Base-by-base conservation (phyloP, 2,888 invertebrate genomes). In the Macaria liturata region DNA sequence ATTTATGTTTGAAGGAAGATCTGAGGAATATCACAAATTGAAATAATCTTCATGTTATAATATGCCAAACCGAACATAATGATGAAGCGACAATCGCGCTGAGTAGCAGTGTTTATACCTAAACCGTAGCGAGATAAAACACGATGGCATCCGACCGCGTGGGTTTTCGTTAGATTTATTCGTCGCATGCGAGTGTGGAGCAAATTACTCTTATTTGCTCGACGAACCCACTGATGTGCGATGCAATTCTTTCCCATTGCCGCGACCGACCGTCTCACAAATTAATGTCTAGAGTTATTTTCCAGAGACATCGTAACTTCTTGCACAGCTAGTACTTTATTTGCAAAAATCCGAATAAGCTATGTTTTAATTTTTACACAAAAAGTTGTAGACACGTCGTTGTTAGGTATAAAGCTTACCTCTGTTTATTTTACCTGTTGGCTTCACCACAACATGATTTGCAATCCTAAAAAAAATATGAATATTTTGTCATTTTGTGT, bases 201-300 rank as follows among this genome's bases (percentile, higher is more conserved):
- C 72, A 76, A 76, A 77, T 80, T 79, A 77, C 72, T 72, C 71
- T 74, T 80, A 72, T 77, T 80, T 76, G 72, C 72, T 73, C 72
- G 70, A 65, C 65, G 48, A 59, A 51, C 51, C 34, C 34, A 37
- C 34, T 8, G 62, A 55, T 67, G 67, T 59, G 42, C 34, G 62
- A 63, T 69, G 61, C 63, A 57, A 64, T 63, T 62, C 61, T 65
- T 73, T 62, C 70, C 67, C 72, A 75, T 70, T 61, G 54, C 43
- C 46, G 49, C 49, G 50, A 48, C 50, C n/a, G 54, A 57, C 57
- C 4, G 7, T 37, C 5, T 37, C 34, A 4, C 4, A 60, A 59
- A 62, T 62, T 57, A 51, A 45, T 49, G 46, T 56, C 59, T 52
- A 62, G 57, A 43, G 60, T 37, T 7, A 7, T 37, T 0, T 37